Evolutionary conservation across 2,888 invertebrate species (phyloP).

Genomic region (Drosophila fungiperda): DNA sequence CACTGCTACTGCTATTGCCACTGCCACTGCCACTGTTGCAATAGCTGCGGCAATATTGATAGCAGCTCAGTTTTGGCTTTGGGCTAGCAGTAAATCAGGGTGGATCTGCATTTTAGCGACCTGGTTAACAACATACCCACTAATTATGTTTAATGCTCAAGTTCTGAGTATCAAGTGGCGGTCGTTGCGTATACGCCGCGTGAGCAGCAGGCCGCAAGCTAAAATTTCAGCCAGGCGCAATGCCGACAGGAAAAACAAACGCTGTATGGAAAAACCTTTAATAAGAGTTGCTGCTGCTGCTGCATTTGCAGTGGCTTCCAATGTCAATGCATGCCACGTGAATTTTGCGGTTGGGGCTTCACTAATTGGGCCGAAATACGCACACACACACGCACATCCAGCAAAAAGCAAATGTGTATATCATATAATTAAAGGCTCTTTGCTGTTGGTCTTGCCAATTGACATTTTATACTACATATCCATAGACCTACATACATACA

Average conservation of each 20-base stretch:
- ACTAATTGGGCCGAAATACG: slow-evolving; percentile 63
- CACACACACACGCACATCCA: background rate
- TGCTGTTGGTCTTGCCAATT: slow-evolving; percentile 4
- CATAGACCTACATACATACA: background rate
- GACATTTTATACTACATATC: background rate
- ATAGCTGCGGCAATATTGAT: slow-evolving; percentile 48
- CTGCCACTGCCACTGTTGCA: slow-evolving; percentile 1
- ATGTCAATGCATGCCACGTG: slow-evolving; percentile 69
- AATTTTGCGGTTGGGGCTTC: slow-evolving; percentile 65
- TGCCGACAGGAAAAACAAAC: slow-evolving; percentile 60
- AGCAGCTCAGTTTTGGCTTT: slow-evolving; percentile 51
- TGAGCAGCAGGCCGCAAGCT: slow-evolving; percentile 16
- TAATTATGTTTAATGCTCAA: slow-evolving; percentile 69
- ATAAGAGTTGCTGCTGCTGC: slow-evolving; percentile 54
- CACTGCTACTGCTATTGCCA: slow-evolving; percentile 17
- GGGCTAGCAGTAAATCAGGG: background rate
- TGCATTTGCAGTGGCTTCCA: slow-evolving; percentile 49
- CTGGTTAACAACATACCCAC: slow-evolving; percentile 56
- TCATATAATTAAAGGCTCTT: slow-evolving; percentile 45
- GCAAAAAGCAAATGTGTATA: slow-evolving; percentile 27
- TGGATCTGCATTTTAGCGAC: slow-evolving; percentile 12
- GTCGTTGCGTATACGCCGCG: slow-evolving; percentile 33
- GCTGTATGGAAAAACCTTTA: slow-evolving; percentile 72
- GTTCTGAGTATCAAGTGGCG: slow-evolving; percentile 28
- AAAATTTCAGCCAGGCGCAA: slow-evolving; percentile 58